A percentile compares a stretch with the other conserved stretches of the same genome.
Evolutionary conservation across 64 coral and sea anemone species (phyloP).

Genomic region (Porites lutea): DNA sequence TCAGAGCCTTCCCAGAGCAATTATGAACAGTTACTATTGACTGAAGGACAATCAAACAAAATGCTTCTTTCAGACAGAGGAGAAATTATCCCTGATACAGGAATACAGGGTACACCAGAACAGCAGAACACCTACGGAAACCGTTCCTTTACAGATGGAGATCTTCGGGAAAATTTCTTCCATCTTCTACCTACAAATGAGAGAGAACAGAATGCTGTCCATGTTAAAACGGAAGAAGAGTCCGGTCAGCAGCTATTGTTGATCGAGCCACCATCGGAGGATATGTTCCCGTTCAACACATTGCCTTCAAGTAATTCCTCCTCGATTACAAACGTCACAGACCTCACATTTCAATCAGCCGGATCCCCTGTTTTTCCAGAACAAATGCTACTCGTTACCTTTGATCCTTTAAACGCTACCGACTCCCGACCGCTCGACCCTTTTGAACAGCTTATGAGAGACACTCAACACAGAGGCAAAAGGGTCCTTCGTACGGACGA

Average conservation of each 20-base stretch:
- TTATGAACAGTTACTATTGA: not conserved
- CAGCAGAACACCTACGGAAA: not conserved
- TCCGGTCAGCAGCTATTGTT: not conserved
- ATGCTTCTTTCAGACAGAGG: too few species aligned
- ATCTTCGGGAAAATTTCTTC: not conserved
- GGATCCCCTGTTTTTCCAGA: not conserved
- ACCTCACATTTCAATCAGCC: not conserved
- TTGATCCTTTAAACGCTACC: constrained; percentile 2
- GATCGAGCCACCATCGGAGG: constrained; percentile 58
- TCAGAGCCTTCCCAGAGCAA: not conserved
- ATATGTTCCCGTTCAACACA: constrained; percentile 38
- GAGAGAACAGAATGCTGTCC: not conserved
- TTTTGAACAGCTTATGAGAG: constrained; percentile 19
- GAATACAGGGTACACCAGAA: not conserved
- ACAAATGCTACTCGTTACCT: not conserved
- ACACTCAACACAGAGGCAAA: not conserved
- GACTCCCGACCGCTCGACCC: constrained; percentile 1
- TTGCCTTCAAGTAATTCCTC: not conserved
- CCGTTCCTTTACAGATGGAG: not conserved
- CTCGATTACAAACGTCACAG: not conserved
- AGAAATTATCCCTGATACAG: not conserved
- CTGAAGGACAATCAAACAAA: not conserved
- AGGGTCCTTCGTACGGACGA: not conserved
- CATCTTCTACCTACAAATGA: not conserved
- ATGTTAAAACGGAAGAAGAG: constrained; percentile 4